Evolutionary conservation across 2,797 vertebrate species (phyloP), one percentile per base, ranked within the genome.

Genomic region (Gymnothorax reevesii): DNA sequence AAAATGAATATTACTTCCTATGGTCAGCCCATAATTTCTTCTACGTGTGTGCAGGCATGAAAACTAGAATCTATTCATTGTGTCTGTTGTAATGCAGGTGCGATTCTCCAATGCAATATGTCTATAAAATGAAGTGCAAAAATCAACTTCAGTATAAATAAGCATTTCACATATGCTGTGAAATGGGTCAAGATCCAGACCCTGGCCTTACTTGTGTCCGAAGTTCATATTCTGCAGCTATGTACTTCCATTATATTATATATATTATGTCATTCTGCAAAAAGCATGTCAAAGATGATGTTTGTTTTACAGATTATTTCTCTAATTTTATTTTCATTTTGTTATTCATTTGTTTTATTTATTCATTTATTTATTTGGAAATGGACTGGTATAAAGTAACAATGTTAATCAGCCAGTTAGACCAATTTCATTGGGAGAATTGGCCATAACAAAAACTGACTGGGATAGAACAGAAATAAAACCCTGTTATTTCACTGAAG

Each of bases 231-330:
- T 77, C 49, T 77, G 13, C 33, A 2, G 20, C 73, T 49, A 5
- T 1, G 15, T 17, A 42, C 42, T 15, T 77, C 7, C 64, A n/a
- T 49, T 49, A 25, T 17, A 33, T n/a, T n/a, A n/a, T n/a, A n/a
- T n/a, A n/a, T n/a, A n/a, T n/a, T 2, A 73, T 73, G 33, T 69
- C n/a, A 73, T 73, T 73, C 42, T 73, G 71, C 33, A 77, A 77
- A 77, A 49, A 77, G 42, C 8, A 42, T 33, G 12, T 33, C 3
- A 77, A 77, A 27, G 7, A 66, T 7, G 25, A 22, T 22, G 22
- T 66, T 66, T 25, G 25, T 7, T n/a, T 66, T 7, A 5, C 42
- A 15, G 73, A 42, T 33, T 13, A 73, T 77, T 52, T 77, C 49
- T 49, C 73, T 17, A 64, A 22, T 17, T 22, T 64, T 64, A 64